Base-by-base conservation (phyloP, 2,888 invertebrate genomes). In the Chymomyza caudatula region DNA sequence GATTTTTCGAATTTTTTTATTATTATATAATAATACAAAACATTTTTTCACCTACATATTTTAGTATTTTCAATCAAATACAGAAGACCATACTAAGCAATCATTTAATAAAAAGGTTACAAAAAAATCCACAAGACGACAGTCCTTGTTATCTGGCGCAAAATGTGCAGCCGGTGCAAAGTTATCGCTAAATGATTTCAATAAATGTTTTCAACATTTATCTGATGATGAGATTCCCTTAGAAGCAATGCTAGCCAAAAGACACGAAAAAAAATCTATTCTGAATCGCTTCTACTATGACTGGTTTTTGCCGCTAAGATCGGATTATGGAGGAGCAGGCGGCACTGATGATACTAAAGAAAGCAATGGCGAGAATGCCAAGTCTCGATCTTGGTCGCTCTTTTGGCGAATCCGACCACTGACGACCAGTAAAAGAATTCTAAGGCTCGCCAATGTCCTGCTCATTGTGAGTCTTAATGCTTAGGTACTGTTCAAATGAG, bases 181-280 rank as follows among this genome's bases (percentile, higher is more conserved):
- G 43, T 44, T 70, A 8, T 66, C 79, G 0, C 29, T 79, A 2
- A 47, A 66, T 17, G 83, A 83, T 51, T 76, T 80, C n/a, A 76
- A 66, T 42, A 69, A 76, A 56, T 83, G 73, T 49, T 83, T 80
- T 37, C 84, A 77, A 57, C 67, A 69, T 52, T 29, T 73, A 1
- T 47, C 63, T 5, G 55, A 67, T 2, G 37, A 37, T 1, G n/a
- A 54, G 37, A 11, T 15, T 4, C 20, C 6, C 17, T 43, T 43
- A 13, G 3, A 54, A 4, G 11, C 29, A 2, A 49, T 4, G 47
- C 47, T 4, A 0, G 4, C 15, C 6, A 58, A 63, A 19, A 37
- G 8, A 13, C 52, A 22, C 19, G 13, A 42, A 20, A 37, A 13
- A 17, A n/a, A 23, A 4, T 69, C 77, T 0, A 42, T 69, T 13